These are phyloP conservation scores for Neuroscelio doddi DNA, from an alignment of 2,888 invertebrate genomes.

Conservation along the genomic window DNA sequence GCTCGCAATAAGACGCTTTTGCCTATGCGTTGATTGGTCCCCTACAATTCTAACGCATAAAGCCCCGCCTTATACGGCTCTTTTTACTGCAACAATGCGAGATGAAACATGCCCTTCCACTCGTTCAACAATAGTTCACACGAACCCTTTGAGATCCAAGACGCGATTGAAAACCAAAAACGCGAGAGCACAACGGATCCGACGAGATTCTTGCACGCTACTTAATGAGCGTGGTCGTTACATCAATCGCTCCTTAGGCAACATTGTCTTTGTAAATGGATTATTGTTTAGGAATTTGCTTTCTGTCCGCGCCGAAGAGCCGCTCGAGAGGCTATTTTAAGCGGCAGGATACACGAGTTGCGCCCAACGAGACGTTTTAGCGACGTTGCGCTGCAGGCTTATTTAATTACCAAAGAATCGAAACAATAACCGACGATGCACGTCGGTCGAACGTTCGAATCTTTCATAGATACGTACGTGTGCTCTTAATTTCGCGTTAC, in stretches of 20 bases:
- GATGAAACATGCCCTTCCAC: background rate
- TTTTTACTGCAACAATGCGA: too few species aligned
- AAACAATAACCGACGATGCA: slow-evolving; percentile 13
- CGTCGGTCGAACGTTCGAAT: too few species aligned
- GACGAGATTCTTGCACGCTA: background rate
- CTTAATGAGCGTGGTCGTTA: background rate
- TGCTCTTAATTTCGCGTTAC: slow-evolving; percentile 4
- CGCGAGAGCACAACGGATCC: background rate
- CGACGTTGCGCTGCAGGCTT: slow-evolving; percentile 2
- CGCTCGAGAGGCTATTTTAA: slow-evolving; percentile 6
- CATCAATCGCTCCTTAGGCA: background rate
- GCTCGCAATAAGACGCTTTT: too few species aligned
- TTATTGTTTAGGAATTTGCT: slow-evolving; percentile 12
- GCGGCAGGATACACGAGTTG: slow-evolving; percentile 3
- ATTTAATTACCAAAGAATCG: slow-evolving; percentile 7
- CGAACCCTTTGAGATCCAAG: slow-evolving; percentile 1
- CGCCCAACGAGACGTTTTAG: background rate
- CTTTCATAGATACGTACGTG: too few species aligned
- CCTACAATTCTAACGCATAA: too few species aligned
- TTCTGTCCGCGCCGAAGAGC: background rate
- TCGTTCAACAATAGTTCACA: background rate
- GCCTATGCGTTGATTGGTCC: too few species aligned
- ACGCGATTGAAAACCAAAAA: background rate
- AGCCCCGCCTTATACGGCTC: too few species aligned
- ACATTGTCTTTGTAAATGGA: slow-evolving; percentile 14